Evolutionary conservation across 2,113 vertebrate species (phyloP), one percentile per base, ranked within the genome.

Genomic region (Oncorhynchus mykiss): DNA sequence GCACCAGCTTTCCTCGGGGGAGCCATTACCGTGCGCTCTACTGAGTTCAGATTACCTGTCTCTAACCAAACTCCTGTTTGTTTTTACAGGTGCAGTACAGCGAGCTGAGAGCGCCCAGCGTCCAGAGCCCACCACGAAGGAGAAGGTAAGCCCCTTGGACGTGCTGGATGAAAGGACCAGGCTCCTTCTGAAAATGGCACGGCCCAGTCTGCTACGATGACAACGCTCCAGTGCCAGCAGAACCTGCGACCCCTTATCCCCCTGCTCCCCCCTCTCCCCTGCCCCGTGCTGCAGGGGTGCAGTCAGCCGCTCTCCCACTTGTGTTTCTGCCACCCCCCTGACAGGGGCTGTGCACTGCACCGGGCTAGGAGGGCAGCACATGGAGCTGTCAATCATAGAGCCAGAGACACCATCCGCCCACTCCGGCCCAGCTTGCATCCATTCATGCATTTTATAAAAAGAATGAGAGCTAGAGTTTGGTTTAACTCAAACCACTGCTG

Each of bases 51-150:
- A 95, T 98, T 96, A 96, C 96, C 95, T 90, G 93, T 91, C 93
- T 88, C 89, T 92, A 90, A 94, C 91, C 83, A 93, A 93, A 94
- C 82, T 92, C 82, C 92, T 96, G 88, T 95, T 94, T 98, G 96
- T 98, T 98, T 97, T 96, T 92, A 95, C 97, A 99, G 98, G 97
- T 98, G 96, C 97, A 97, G 93, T 93, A 94, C 5, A 90, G 94
- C 54, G 95, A 95, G 86, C 85, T 95, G 91, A 96, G 93, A 90
- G 94, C 89, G 82, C 89, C 89, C 90, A 91, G 91, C 88, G 86
- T 90, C 88, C 95, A 94, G 84, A 95, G 91, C 79, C 95, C 94
- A 82, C 71, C 92, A 20, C 94, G 94, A 86, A 99, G 91, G 94
- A 99, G 95, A 89, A 89, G 93, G 85, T 95, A 93, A 0, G 77